These are phyloP conservation scores for Pseudeuparius sepicola DNA, from an alignment of 2,888 invertebrate species.

Conservation along the genomic window DNA sequence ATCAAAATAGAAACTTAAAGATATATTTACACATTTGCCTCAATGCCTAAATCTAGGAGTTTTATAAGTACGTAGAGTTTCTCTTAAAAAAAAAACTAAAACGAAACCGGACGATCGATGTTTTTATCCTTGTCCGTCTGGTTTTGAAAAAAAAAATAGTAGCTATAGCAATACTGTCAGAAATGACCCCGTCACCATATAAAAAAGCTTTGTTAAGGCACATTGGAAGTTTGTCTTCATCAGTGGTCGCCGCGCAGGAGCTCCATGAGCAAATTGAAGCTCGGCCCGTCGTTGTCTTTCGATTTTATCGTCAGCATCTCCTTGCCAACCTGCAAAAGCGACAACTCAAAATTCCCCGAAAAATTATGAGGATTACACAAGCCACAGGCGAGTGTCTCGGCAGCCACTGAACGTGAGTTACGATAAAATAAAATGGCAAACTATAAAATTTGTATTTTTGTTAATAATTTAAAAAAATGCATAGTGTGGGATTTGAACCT, in stretches of 20 bases:
- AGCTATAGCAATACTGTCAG: conserved; percentile 37
- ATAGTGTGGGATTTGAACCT: too few species aligned
- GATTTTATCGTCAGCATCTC: conserved; percentile 82
- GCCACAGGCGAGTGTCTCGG: too few species aligned
- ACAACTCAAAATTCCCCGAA: too few species aligned
- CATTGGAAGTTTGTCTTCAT: conserved; percentile 12
- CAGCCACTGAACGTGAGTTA: too few species aligned
- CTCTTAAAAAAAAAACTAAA: conserved; percentile 37
- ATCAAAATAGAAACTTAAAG: conserved; percentile 35
- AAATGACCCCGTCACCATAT: conserved; percentile 37
- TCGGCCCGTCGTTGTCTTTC: conserved; percentile 81
- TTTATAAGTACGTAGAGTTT: conserved; percentile 37
- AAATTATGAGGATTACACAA: conserved; percentile 1
- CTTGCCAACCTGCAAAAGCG: conserved; percentile 68
- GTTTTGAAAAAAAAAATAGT: conserved; percentile 28
- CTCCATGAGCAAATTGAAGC: conserved; percentile 94
- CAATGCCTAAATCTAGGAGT: too few species aligned
- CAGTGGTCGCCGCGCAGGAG: conserved; percentile 86
- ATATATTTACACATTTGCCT: conserved; percentile 31
- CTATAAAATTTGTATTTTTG: too few species aligned
- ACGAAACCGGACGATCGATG: too few species aligned
- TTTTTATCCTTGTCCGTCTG: too few species aligned
- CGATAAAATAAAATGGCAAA: too few species aligned
- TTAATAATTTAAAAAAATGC: too few species aligned
- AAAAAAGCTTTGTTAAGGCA: conserved; percentile 2